Conservation (phyloP, 2,113 vertebrate species). For the Gallinago paraguaiae region DNA sequence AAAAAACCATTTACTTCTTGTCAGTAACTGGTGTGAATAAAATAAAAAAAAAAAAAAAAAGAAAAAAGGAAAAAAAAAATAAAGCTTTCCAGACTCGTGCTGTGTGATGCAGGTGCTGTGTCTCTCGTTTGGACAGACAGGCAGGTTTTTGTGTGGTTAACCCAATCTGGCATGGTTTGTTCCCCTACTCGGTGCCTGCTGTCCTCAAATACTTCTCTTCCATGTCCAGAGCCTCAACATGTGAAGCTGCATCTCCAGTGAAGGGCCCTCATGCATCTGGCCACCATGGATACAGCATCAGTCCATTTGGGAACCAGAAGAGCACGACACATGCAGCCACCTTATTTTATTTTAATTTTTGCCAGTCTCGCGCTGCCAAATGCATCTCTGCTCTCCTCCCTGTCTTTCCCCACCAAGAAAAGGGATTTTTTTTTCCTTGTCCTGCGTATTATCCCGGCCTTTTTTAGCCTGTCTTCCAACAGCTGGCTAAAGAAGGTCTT, state of each 20-base stretch:
- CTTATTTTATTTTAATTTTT: neutral
- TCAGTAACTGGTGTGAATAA: neutral
- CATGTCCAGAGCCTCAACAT: neutral
- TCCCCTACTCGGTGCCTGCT: neutral
- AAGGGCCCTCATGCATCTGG: neutral
- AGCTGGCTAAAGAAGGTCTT: neutral
- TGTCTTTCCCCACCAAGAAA: neutral
- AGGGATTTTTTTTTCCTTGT: neutral
- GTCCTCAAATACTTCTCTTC: neutral
- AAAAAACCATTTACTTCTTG: neutral
- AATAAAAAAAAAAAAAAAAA: neutral
- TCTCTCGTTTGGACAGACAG: neutral
- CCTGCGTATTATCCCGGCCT: neutral
- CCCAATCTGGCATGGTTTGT: neutral
- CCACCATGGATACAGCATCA: neutral
- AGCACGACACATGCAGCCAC: neutral
- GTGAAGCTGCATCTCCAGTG: neutral
- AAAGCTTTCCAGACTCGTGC: neutral
- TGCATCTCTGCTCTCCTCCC: neutral
- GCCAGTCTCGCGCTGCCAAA: neutral
- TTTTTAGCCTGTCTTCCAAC: neutral
- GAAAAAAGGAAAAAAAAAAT: neutral
- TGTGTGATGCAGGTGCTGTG: neutral
- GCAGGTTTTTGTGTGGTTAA: neutral
- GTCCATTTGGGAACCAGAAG: neutral